These are phyloP conservation scores for Lepetodrilus schrolli DNA, from an alignment of 2,888 invertebrate genomes.

Conservation along the genomic window DNA sequence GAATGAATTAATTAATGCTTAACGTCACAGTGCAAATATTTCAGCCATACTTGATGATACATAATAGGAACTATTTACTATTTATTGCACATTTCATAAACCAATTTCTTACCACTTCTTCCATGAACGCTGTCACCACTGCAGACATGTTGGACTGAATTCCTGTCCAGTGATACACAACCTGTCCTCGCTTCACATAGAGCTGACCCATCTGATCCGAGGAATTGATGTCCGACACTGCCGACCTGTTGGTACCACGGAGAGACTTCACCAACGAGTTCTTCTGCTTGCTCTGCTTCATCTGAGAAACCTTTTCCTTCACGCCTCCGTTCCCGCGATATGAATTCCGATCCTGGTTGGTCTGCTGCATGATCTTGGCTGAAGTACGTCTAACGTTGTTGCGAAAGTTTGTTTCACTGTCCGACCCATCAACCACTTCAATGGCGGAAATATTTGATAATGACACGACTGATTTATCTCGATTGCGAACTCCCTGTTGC, in stretches of 20 bases:
- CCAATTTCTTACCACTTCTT: too few relatives aligned
- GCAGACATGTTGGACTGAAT: slow-evolving; percentile 61
- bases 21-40: too few relatives aligned
- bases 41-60: too few relatives aligned
- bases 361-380: slow-evolving; percentile 14
- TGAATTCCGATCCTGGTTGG: not conserved
- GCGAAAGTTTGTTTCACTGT: slow-evolving; percentile 3
- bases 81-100: too few relatives aligned
- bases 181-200: not conserved
- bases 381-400: not conserved
- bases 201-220: not conserved
- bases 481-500: not conserved
- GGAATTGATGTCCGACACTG: not conserved
- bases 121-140: slow-evolving; percentile 64
- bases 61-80: too few relatives aligned
- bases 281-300: not conserved
- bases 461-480: not conserved
- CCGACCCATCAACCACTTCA: not conserved
- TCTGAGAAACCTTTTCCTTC: not conserved
- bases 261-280: not conserved
- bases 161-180: slow-evolving; percentile 67
- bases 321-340: slow-evolving; percentile 9
- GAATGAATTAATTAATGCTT: too few relatives aligned
- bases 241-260: not conserved
- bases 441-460: not conserved